phyloP scores from a whole-genome alignment of 2,888 invertebrate genomes.

The Andrena chrysosceles region DNA sequence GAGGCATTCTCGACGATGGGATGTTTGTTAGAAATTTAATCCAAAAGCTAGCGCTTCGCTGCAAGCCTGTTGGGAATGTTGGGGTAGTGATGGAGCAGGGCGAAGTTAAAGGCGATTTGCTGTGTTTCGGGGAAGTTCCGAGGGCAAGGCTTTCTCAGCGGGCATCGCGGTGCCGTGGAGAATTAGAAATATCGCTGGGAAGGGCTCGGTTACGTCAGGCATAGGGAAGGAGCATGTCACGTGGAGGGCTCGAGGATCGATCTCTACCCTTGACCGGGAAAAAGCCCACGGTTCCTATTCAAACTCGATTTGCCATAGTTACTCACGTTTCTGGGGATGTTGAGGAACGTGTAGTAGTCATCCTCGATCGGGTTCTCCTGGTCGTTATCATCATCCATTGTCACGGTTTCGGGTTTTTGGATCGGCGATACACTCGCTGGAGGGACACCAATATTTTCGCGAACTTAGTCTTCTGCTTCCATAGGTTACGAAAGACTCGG shows the following conservation, averaged over 20 bases:
- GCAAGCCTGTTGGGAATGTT: no score
- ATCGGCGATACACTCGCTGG: constrained; percentile 9
- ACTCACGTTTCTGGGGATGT: constrained; percentile 93
- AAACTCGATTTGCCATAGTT: constrained; percentile 24
- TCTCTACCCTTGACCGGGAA: constrained; percentile 36
- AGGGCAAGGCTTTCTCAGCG: background rate
- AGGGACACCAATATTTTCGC: constrained; percentile 44
- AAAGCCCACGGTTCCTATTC: constrained; percentile 1
- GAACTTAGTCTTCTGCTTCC: constrained; percentile 68
- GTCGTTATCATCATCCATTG: constrained; percentile 90
- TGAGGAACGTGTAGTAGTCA: constrained; percentile 95
- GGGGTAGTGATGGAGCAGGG: background rate
- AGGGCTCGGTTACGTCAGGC: constrained; percentile 72
- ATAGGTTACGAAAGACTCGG: constrained; percentile 77
- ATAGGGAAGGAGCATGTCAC: constrained; percentile 66
- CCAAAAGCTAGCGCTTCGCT: background rate
- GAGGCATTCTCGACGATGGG: no score
- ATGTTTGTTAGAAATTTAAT: background rate
- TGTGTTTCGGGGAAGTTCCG: background rate
- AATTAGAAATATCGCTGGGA: background rate
- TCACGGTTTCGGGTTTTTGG: constrained; percentile 38
- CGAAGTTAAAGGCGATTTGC: background rate
- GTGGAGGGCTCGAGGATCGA: constrained; percentile 66
- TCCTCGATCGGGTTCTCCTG: constrained; percentile 89
- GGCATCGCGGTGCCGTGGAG: background rate